phyloP scores from a whole-genome alignment of 2,113 vertebrate genomes.

The Phrynosoma blainvillii region DNA sequence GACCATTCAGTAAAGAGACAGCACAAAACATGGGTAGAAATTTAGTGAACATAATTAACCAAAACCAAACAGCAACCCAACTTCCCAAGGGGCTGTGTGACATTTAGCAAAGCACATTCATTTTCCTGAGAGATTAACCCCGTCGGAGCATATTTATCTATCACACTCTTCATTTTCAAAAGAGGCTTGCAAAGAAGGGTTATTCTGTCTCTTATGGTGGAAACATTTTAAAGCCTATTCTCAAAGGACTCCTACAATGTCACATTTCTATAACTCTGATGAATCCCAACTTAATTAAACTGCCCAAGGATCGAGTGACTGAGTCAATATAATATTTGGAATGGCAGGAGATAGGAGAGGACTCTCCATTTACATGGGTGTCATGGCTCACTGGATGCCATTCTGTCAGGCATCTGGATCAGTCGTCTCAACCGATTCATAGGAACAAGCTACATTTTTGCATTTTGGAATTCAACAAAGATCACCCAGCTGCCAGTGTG shows the following conservation, averaged over 20 bases:
- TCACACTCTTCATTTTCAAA: conserved; percentile 9
- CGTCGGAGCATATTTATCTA: conserved; percentile 40
- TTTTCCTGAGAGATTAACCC: conserved; percentile 43
- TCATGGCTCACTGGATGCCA: conserved; percentile 19
- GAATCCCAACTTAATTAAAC: conserved; percentile 72
- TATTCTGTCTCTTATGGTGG: conserved; percentile 18
- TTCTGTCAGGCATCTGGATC: conserved; percentile 67
- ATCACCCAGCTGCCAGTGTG: conserved; percentile 70
- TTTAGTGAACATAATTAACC: not conserved
- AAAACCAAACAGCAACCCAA: conserved; percentile 13
- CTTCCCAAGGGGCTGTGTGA: not conserved
- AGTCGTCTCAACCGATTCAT: conserved; percentile 63
- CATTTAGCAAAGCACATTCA: conserved; percentile 5
- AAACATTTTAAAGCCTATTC: conserved; percentile 33
- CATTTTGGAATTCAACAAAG: conserved; percentile 71
- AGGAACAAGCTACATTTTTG: conserved; percentile 65
- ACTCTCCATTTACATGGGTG: conserved; percentile 56
- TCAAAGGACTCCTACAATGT: conserved; percentile 50
- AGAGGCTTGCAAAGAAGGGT: conserved; percentile 1
- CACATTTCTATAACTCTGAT: conserved; percentile 56
- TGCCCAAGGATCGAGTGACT: conserved; percentile 53
- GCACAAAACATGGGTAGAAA: not conserved
- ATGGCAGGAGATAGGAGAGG: conserved; percentile 33
- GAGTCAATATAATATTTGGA: conserved; percentile 41
- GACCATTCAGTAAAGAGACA: not conserved